Conservation (phyloP, 2,797 vertebrate genomes). For the Dendrocincla fuliginosa region DNA sequence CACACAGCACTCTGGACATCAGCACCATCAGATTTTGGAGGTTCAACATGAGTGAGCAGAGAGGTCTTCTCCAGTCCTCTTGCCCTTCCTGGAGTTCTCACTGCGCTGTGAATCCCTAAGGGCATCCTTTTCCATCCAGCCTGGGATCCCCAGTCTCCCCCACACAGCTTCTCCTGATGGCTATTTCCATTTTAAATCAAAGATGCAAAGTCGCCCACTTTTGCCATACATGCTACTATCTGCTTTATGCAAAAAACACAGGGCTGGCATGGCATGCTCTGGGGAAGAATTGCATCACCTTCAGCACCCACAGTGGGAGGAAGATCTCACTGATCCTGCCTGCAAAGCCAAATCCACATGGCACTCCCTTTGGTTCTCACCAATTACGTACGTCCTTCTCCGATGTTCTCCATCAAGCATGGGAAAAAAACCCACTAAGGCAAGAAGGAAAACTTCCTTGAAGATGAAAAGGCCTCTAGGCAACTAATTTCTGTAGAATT, state of each 20-base stretch:
- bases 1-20: background rate
- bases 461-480: slow-evolving; percentile 7
- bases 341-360: background rate
- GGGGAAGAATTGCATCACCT: background rate
- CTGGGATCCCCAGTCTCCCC: background rate
- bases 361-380: background rate
- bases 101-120: rapidly evolving
- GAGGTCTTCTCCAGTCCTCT: background rate
- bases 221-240: background rate
- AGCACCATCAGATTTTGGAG: background rate
- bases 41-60: rapidly evolving
- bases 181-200: background rate
- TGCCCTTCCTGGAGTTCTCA: background rate
- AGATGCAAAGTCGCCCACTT: background rate
- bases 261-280: background rate
- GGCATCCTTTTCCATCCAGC: background rate
- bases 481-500: slow-evolving; percentile 18
- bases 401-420: background rate
- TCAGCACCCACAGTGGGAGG: background rate
- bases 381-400: background rate
- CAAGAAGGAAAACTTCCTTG: background rate
- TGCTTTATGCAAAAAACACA: background rate
- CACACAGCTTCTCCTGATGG: background rate
- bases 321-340: background rate
- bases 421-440: background rate